Evolutionary conservation across 2,113 vertebrate genomes (phyloP), one percentile per base, ranked within the genome.

Genomic region (Melozone crissalis): DNA sequence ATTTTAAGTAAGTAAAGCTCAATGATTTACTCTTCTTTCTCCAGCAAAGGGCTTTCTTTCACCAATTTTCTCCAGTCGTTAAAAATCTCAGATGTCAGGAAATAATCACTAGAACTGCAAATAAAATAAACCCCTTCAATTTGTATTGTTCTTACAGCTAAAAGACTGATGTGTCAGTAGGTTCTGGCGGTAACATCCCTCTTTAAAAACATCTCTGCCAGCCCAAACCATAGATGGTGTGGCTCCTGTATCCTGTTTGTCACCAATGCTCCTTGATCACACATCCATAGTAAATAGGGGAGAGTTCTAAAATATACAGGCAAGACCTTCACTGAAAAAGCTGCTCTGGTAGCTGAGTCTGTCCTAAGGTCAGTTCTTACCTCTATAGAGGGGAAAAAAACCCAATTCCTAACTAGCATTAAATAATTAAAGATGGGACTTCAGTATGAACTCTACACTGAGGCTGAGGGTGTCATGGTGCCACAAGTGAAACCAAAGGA

Each of bases 241-340:
- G 28, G 23, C 47, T 77, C 73, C 16, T 1, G 24, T 14, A 59
- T 58, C 33, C 65, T 6, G 18, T 15, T 3, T 3, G 28, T 30
- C 33, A 7, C 31, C 46, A 31, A 27, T 20, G 1, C 62, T 76
- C 62, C 21, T 4, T 4, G 41, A 14, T 24, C 71, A 15, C 27
- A 2, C 5, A 1, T 23, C 49, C 61, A 8, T 7, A 21, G 71
- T 13, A 54, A 80, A 18, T 0, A n/a, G 0, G 35, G 68, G 59
- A 61, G 15, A 61, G 7, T 51, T 72, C 37, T 24, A 57, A 27
- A 15, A 37, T 3, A 37, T 4, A 30, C 46, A 76, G 79, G 71
- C 37, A 90, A 39, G 35, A 63, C 21, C 39, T 22, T 57, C 39
- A 31, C 4, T 49, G 15, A 16, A 30, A 76, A 28, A 71, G 58